These are phyloP conservation scores for Theonella swinhoei DNA, from an alignment of 37 sponge, comb jelly and placozoan species.

Conservation along the genomic window DNA sequence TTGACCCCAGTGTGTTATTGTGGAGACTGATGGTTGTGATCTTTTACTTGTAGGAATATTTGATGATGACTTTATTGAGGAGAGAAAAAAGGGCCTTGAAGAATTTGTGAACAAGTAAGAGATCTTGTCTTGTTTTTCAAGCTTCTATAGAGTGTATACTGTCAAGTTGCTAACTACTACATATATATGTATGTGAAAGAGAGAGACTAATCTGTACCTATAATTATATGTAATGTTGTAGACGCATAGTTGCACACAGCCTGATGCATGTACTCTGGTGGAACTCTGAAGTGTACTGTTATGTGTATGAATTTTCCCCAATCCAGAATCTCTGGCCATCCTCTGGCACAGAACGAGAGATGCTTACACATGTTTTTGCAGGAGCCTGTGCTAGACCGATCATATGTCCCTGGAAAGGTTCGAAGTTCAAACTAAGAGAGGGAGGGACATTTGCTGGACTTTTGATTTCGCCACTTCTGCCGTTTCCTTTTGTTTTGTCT, in stretches of 20 bases:
- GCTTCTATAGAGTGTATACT: too few species aligned
- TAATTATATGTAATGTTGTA: too few species aligned
- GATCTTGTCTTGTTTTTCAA: too few species aligned
- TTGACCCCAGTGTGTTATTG: neutral
- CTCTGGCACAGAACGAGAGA: slow-evolving; percentile 95
- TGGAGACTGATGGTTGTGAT: too few species aligned
- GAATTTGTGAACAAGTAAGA: slow-evolving; percentile 95
- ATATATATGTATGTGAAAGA: too few species aligned
- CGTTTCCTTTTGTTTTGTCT: neutral
- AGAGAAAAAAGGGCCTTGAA: slow-evolving; percentile 87
- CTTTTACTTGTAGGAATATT: slow-evolving; percentile 83
- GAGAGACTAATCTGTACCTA: too few species aligned
- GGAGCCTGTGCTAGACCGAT: slow-evolving; percentile 90
- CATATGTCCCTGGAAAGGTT: slow-evolving; percentile 96
- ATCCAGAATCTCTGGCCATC: slow-evolving; percentile 95
- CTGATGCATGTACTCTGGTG: too few species aligned
- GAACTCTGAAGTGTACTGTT: too few species aligned
- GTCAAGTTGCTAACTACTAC: too few species aligned
- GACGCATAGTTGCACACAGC: too few species aligned
- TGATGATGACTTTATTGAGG: slow-evolving; percentile 97
- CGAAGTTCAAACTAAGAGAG: slow-evolving; percentile 27
- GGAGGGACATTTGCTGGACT: neutral
- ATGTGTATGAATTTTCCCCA: too few species aligned
- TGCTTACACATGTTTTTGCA: slow-evolving; percentile 98
- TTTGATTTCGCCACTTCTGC: neutral